A percentile compares a stretch with the other conserved stretches of the same genome.
These are phyloP conservation scores for Archilochus colubris DNA, from an alignment of 2,113 vertebrate species.

Conservation along the genomic window DNA sequence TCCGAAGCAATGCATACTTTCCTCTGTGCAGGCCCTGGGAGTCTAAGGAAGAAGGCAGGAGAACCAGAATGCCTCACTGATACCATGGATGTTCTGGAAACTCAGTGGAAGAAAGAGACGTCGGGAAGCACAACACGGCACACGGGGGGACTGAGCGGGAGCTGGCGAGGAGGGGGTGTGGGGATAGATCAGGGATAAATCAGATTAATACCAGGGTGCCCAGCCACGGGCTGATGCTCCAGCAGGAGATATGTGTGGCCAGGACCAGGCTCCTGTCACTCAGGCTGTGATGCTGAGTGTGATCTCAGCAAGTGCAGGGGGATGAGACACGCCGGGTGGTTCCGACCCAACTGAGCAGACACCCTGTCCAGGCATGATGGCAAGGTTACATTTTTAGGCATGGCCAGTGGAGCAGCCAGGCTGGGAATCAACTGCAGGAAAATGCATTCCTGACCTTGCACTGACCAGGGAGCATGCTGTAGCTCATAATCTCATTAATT, in stretches of 20 bases:
- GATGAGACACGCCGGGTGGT: accelerated
- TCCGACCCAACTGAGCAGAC: not conserved
- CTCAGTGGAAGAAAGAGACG: accelerated
- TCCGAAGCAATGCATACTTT: not conserved
- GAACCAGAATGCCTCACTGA: not conserved
- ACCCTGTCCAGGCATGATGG: accelerated
- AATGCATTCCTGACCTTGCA: not conserved
- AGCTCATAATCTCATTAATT: not conserved
- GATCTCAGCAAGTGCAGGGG: not conserved
- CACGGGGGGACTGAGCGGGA: not conserved
- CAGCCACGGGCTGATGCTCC: not conserved
- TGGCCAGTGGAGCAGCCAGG: not conserved
- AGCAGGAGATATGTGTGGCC: accelerated
- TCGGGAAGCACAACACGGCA: accelerated
- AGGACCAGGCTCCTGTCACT: not conserved
- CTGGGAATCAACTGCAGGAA: not conserved
- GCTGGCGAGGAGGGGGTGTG: not conserved
- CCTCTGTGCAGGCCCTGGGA: not conserved
- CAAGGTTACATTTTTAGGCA: not conserved
- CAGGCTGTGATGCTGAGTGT: not conserved
- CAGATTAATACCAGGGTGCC: no score
- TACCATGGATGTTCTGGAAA: not conserved
- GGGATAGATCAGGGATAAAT: no score
- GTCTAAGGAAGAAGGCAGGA: not conserved
- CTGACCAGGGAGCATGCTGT: not conserved